phyloP scores from a whole-genome alignment of 2,888 invertebrate species.

The Rhabditophanes sp. region DNA sequence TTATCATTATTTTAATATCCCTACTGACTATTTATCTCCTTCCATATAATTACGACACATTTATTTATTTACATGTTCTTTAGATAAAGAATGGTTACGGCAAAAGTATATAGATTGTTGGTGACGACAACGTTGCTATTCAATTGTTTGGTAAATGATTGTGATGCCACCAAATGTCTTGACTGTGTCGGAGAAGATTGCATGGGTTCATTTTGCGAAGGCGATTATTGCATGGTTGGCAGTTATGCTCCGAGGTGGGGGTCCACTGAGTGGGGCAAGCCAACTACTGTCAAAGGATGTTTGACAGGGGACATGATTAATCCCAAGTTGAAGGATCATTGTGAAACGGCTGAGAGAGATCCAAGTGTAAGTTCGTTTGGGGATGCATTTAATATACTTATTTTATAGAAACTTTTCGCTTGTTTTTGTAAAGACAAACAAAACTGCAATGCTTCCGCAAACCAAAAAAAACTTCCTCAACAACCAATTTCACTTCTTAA shows the following conservation, averaged over 20 bases:
- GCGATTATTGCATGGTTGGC: slow-evolving; percentile 25
- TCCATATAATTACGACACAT: too few species aligned
- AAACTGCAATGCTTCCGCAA: slow-evolving; percentile 34
- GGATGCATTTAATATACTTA: too few species aligned
- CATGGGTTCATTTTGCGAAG: slow-evolving; percentile 26
- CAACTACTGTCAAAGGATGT: slow-evolving; percentile 39
- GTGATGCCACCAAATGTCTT: slow-evolving; percentile 26
- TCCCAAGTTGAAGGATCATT: slow-evolving; percentile 26
- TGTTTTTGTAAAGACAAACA: slow-evolving; percentile 36
- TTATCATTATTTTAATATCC: too few species aligned
- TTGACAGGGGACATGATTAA: slow-evolving; percentile 28
- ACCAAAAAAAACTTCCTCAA: slow-evolving; percentile 4
- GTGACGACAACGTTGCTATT: too few species aligned
- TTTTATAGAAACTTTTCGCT: slow-evolving; percentile 34
- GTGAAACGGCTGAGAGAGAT: slow-evolving; percentile 18
- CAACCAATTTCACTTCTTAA: slow-evolving; percentile 9
- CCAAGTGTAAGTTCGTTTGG: too few species aligned
- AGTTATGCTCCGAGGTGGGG: slow-evolving; percentile 38
- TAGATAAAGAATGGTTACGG: too few species aligned
- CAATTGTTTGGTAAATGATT: too few species aligned
- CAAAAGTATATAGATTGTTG: too few species aligned
- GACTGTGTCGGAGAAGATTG: slow-evolving; percentile 35
- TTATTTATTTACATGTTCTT: too few species aligned
- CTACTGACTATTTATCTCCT: too few species aligned
- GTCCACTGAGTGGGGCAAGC: slow-evolving; percentile 22